A percentile compares a stretch with the other conserved stretches of the same genome.
phyloP scores from a whole-genome alignment of 2,113 vertebrate genomes.

The Vanacampus margaritifer region DNA sequence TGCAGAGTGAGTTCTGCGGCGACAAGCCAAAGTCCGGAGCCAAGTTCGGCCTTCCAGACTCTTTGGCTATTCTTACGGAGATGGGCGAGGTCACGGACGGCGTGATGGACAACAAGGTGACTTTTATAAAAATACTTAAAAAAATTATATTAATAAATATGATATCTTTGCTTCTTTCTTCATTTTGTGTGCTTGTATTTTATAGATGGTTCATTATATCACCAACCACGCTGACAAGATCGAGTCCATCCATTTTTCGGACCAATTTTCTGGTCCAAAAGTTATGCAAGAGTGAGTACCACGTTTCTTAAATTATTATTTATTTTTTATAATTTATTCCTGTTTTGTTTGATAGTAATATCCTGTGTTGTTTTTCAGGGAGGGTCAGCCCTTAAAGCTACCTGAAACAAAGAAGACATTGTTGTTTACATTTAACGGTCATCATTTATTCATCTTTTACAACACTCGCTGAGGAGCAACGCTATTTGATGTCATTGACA shows the following conservation, averaged over 20 bases:
- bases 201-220: constrained; percentile 95
- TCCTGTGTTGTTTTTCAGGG: constrained; percentile 72
- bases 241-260: constrained; percentile 98
- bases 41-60: constrained; percentile 92
- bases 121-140: neutral
- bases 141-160: neutral
- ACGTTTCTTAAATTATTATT: neutral
- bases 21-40: constrained; percentile 97
- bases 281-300: constrained; percentile 97
- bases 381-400: constrained; percentile 97
- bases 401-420: constrained; percentile 97
- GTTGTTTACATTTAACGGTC: constrained; percentile 99
- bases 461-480: neutral
- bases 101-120: constrained; percentile 96
- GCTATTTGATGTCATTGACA: neutral
- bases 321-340: neutral
- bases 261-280: constrained; percentile 99
- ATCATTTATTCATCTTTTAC: constrained; percentile 23
- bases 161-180: neutral
- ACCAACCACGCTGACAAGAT: constrained; percentile 96
- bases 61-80: constrained; percentile 88
- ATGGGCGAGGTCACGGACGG: constrained; percentile 99
- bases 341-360: neutral
- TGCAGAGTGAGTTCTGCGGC: constrained; percentile 94
- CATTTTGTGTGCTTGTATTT: neutral